Percentiles rank a stretch among this genome's conserved stretches.
These are phyloP conservation scores for Kryptolebias ocellatus DNA, from an alignment of 2,797 vertebrate species.

Conservation along the genomic window DNA sequence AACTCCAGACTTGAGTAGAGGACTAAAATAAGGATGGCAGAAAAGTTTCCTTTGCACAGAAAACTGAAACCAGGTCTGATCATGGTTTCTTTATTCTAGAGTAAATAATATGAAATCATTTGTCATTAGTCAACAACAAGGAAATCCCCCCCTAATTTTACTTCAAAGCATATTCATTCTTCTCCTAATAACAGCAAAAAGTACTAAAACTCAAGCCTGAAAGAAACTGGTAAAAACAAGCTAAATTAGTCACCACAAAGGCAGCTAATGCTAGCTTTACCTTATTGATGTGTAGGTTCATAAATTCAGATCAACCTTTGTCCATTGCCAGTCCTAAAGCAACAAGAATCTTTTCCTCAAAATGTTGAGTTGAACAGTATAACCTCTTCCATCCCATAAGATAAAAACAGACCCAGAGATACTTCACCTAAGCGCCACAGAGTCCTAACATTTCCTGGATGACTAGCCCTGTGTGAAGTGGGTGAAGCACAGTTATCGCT, in stretches of 20 bases:
- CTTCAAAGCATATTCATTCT: no score
- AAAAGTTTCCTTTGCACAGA: neutral
- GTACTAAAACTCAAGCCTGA: neutral
- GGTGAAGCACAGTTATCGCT: conserved; percentile 11
- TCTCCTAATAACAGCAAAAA: neutral
- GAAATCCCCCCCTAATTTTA: no score
- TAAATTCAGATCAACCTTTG: neutral
- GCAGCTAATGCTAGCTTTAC: conserved; percentile 33
- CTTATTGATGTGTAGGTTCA: conserved; percentile 13
- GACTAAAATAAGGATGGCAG: neutral
- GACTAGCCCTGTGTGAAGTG: conserved; percentile 10
- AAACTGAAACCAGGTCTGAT: neutral
- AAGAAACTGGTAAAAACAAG: neutral
- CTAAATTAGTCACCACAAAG: neutral
- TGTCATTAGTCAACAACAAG: neutral
- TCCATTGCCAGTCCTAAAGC: neutral
- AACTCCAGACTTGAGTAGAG: neutral
- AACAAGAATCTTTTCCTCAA: conserved; percentile 3
- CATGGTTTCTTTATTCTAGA: neutral
- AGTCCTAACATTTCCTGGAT: neutral
- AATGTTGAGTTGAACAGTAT: neutral
- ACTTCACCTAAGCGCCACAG: conserved; percentile 1
- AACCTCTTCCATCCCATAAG: neutral
- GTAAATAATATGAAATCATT: neutral
- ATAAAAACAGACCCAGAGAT: neutral